Evolutionary conservation across 2,888 invertebrate species (phyloP), one percentile per base, ranked within the genome.

Genomic region (Acrobasis suavella): DNA sequence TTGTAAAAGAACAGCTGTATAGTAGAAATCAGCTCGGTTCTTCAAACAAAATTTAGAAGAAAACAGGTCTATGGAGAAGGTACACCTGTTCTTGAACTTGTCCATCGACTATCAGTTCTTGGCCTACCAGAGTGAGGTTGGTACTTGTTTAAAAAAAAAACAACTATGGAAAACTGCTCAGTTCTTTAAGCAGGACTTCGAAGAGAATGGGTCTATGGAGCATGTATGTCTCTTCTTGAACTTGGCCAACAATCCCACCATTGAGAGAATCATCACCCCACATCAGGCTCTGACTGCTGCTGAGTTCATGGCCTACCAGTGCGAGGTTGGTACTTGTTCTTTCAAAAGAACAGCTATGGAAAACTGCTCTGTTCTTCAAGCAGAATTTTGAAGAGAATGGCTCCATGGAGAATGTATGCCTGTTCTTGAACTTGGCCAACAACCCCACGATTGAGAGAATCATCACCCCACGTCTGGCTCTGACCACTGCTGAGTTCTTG

Each of bases 371-470:
- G 72, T 99, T 99, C 96, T 99, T 99, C 96, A 99, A 99, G 90
- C 99, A 99, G 93, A 98, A 98, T 94, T 98, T 98, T 93, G 98
- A 98, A 82, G 97, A 97, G 90, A 97, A 97, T 76, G 99, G 99
- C 73, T 99, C 99, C 67, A 99, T 99, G 99, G 99, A 99, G 93
- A 99, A 99, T 84, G 99, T 99, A 86, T 99, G 99, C 89, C 94
- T 99, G 76, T 99, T 99, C 96, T 95, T 99, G 92, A 99, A 99
- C 90, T 93, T 99, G 93, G 99, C 99, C 83, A 99, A 99, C 89
- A 99, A 99, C 92, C 99, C 99, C 17, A 99, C 99, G 72, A 99
- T 99, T 86, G 99, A 99, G 93, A 97, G 99, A 92, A 99, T 99
- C 84, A 99, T 99, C 87, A 99, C 99, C 0, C 99, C 99, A 0